These are phyloP conservation scores for Prosopocoilus inquinatus DNA, from an alignment of 2,888 invertebrate species.

Conservation along the genomic window DNA sequence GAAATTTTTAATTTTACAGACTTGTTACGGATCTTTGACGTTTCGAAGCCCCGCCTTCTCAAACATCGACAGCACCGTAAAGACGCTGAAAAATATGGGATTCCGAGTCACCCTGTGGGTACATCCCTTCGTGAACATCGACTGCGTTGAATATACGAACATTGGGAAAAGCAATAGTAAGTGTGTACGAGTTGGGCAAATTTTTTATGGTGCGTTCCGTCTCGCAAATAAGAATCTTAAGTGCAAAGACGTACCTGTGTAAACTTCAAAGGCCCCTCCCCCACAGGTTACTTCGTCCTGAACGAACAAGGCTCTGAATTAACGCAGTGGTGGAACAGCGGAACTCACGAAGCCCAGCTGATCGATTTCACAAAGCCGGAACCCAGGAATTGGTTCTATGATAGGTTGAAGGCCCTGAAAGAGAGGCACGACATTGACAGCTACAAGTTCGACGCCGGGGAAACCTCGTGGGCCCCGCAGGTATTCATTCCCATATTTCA, in stretches of 20 bases:
- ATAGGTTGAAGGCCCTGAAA: conserved; percentile 55
- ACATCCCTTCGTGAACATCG: conserved; percentile 81
- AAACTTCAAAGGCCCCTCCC: too few relatives aligned
- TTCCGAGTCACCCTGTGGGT: conserved; percentile 80
- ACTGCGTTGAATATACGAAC: conserved; percentile 62
- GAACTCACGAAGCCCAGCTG: conserved; percentile 56
- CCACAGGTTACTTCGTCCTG: conserved; percentile 53
- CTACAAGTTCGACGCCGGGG: conserved; percentile 82
- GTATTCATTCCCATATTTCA: conserved; percentile 35
- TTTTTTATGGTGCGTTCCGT: too few relatives aligned
- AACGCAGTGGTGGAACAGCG: conserved; percentile 57
- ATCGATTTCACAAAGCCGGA: conserved; percentile 73
- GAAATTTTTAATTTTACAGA: conserved; percentile 33
- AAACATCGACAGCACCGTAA: conserved; percentile 61
- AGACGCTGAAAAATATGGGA: conserved; percentile 62
- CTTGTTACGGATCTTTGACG: conserved; percentile 76
- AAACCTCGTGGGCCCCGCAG: conserved; percentile 67
- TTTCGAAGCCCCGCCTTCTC: conserved; percentile 72
- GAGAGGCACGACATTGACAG: conserved; percentile 66
- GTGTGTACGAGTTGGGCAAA: conserved; percentile 21
- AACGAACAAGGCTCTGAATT: conserved; percentile 54
- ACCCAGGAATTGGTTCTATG: conserved; percentile 60
- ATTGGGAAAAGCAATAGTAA: conserved; percentile 47
- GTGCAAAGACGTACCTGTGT: too few relatives aligned
- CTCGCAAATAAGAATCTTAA: neutral